Percentiles rank a stretch among this genome's conserved stretches.
These are phyloP conservation scores for Meloidogyne chitwoodi DNA, from an alignment of 1,140 invertebrate species.

Conservation along the genomic window DNA sequence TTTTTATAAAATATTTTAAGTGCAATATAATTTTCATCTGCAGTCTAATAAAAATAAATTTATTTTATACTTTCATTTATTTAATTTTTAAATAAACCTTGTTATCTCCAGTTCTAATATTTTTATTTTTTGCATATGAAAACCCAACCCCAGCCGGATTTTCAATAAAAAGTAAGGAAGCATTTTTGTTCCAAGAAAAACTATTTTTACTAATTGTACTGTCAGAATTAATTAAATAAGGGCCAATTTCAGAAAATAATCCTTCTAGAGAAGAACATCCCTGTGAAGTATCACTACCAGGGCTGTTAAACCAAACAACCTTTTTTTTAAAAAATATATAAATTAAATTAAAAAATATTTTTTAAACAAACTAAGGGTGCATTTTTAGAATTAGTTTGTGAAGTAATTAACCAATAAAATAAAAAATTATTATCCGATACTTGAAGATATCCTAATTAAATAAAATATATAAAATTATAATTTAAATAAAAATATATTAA, in stretches of 20 bases:
- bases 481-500: neutral
- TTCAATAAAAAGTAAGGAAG: slow-evolving; percentile 47
- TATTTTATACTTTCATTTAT: neutral
- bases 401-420: slow-evolving; percentile 63
- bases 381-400: slow-evolving; percentile 58
- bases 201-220: slow-evolving; percentile 59
- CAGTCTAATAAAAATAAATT: slow-evolving; percentile 28
- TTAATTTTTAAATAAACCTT: slow-evolving; percentile 4
- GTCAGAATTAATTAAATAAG: slow-evolving; percentile 61
- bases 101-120: slow-evolving; percentile 23
- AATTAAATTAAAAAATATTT: slow-evolving; percentile 45
- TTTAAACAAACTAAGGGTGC: slow-evolving; percentile 61
- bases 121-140: slow-evolving; percentile 19
- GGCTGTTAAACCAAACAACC: slow-evolving; percentile 65
- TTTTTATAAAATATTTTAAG: slow-evolving; percentile 64
- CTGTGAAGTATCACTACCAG: slow-evolving; percentile 56
- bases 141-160: slow-evolving; percentile 42
- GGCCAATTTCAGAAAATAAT: slow-evolving; percentile 64
- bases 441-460: slow-evolving; percentile 23
- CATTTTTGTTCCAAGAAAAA: slow-evolving; percentile 58
- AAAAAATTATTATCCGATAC: slow-evolving; percentile 30
- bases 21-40: slow-evolving; percentile 62
- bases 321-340: slow-evolving; percentile 25
- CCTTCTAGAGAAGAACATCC: slow-evolving; percentile 65
- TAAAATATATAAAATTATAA: neutral